phyloP scores from a whole-genome alignment of 1,140 invertebrate species.

The Eupristina koningsbergeri region DNA sequence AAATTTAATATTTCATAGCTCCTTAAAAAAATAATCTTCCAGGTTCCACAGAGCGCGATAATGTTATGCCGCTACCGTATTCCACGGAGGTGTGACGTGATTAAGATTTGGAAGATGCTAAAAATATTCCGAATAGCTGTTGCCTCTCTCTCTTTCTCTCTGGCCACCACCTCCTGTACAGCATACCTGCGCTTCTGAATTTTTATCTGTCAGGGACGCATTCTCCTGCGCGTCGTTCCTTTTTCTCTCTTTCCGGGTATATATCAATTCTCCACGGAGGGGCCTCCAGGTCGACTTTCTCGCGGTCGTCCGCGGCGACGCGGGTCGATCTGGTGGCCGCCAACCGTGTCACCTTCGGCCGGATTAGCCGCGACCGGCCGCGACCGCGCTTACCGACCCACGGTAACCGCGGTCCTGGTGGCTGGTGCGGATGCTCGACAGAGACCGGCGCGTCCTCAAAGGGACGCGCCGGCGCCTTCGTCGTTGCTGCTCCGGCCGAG shows the following conservation, averaged over 20 bases:
- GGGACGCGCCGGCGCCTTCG: background rate
- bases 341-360: background rate
- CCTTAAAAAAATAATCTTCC: constrained; percentile 49
- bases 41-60: constrained; percentile 39
- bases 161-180: background rate
- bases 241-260: constrained; percentile 30
- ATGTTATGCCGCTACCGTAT: constrained; percentile 51
- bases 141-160: background rate
- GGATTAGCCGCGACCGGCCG: background rate
- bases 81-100: constrained; percentile 51
- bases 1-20: constrained; percentile 52
- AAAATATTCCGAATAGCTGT: constrained; percentile 47
- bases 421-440: background rate
- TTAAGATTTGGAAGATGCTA: constrained; percentile 51
- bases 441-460: background rate
- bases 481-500: background rate
- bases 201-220: constrained; percentile 28
- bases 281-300: background rate
- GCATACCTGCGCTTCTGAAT: constrained; percentile 30
- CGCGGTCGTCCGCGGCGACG: background rate
- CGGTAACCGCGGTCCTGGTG: background rate
- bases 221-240: background rate
- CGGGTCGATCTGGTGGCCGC: background rate
- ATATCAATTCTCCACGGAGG: constrained; percentile 20
- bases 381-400: background rate